A percentile compares a stretch with the other conserved stretches of the same genome.
Evolutionary conservation across 2,888 invertebrate genomes (phyloP).

Genomic region (Apoda limacodes): DNA sequence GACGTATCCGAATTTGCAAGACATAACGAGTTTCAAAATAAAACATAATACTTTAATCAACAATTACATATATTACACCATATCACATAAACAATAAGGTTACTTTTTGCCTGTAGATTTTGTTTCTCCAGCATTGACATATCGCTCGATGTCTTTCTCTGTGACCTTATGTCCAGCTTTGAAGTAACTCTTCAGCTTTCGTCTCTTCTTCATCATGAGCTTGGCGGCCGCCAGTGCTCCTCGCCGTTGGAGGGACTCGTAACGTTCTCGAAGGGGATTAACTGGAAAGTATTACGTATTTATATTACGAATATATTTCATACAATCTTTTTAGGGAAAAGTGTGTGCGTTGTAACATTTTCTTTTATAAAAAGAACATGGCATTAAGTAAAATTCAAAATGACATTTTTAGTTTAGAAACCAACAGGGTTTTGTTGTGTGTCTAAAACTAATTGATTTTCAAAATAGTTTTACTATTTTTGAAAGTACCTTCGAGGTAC

Average conservation of each 20-base stretch:
- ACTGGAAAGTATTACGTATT: too few species aligned
- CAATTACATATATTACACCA: constrained; percentile 11
- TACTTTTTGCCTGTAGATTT: constrained; percentile 23
- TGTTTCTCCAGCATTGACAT: constrained; percentile 17
- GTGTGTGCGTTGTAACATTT: too few species aligned
- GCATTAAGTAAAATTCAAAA: too few species aligned
- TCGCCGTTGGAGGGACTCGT: constrained; percentile 88
- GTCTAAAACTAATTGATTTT: too few species aligned
- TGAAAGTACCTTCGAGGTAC: too few species aligned
- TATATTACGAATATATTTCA: too few species aligned
- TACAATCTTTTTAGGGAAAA: too few species aligned
- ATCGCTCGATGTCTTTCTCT: constrained; percentile 57
- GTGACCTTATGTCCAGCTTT: constrained; percentile 69
- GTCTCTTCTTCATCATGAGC: constrained; percentile 74
- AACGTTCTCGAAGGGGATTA: constrained; percentile 85
- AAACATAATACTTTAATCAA: constrained; percentile 6
- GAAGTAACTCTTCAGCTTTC: constrained; percentile 79
- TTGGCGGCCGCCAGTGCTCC: constrained; percentile 86
- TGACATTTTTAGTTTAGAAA: too few species aligned
- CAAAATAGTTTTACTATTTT: too few species aligned
- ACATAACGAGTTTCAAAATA: constrained; percentile 1
- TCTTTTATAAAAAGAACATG: too few species aligned
- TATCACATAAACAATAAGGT: constrained; percentile 13
- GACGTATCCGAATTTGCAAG: too few species aligned
- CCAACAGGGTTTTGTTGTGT: too few species aligned